A percentile compares a stretch with the other conserved stretches of the same genome.
phyloP scores from a whole-genome alignment of 2,888 invertebrate genomes.

The Troides oblongomaculatus region DNA sequence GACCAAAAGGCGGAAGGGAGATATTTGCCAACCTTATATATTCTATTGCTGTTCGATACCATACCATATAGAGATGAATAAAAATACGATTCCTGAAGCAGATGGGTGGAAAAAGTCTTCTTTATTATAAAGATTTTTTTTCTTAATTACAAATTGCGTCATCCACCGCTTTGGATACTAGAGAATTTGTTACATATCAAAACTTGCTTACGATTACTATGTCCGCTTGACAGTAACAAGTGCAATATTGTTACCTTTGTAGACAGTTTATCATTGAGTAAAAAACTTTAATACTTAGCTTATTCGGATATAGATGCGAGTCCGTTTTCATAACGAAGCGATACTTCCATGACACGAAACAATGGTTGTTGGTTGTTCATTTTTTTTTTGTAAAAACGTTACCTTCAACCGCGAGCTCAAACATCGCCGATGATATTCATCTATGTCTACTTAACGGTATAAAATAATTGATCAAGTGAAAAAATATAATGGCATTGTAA shows the following conservation, averaged over 20 bases:
- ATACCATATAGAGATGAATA: too few relatives aligned
- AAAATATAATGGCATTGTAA: constrained; percentile 74
- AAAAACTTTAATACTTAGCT: neutral
- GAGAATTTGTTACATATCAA: too few relatives aligned
- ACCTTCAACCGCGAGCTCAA: constrained; percentile 32
- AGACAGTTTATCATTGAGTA: neutral
- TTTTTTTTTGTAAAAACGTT: constrained; percentile 28
- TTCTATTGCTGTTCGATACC: neutral
- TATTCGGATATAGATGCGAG: neutral
- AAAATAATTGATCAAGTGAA: constrained; percentile 65
- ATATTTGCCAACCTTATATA: too few relatives aligned
- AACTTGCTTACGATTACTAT: too few relatives aligned
- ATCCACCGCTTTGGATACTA: too few relatives aligned
- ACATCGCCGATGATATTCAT: constrained; percentile 41
- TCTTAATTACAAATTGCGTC: too few relatives aligned
- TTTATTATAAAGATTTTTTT: too few relatives aligned
- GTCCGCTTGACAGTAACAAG: too few relatives aligned
- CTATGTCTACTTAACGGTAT: constrained; percentile 69
- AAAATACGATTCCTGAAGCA: too few relatives aligned
- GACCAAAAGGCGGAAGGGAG: too few relatives aligned
- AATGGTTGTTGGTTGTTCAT: constrained; percentile 3
- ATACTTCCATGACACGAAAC: constrained; percentile 5
- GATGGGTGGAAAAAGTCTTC: too few relatives aligned
- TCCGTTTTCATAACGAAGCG: neutral
- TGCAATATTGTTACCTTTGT: too few relatives aligned